Evolutionary conservation across 37 sponge, comb jelly and placozoan species (phyloP), one percentile per base, ranked within the genome.

Genomic region (Petrosia ficiformis): DNA sequence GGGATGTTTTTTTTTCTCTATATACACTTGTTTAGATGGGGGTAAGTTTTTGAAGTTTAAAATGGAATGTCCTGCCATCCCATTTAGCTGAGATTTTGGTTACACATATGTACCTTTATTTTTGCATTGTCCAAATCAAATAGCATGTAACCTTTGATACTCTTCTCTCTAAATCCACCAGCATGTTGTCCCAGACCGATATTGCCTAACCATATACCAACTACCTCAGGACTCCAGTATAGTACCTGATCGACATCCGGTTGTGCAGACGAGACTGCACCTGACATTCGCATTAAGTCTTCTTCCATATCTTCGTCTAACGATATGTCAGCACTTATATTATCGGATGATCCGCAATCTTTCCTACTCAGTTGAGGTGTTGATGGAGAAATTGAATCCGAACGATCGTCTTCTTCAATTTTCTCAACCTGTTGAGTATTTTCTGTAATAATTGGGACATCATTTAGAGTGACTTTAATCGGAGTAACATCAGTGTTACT

Each of bases 51-150:
- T n/a, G n/a, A n/a, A n/a, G n/a, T n/a, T n/a, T n/a, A n/a, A n/a
- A n/a, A n/a, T n/a, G n/a, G n/a, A n/a, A n/a, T n/a, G n/a, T n/a
- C n/a, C n/a, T n/a, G n/a, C n/a, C n/a, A n/a, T n/a, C n/a, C n/a
- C n/a, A n/a, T n/a, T n/a, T n/a, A n/a, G n/a, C n/a, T n/a, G n/a
- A n/a, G n/a, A n/a, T n/a, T n/a, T n/a, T n/a, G n/a, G 54, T 48
- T 19, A 48, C 8, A 48, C 54, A 8, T 48, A 59, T 71, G 3
- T 24, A 86, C 86, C 80, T 86, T 86, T 35, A 86, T 75, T 30
- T 30, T 67, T 59, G 54, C 21, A 39, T 68, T 68, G 61, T 86
- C 86, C 19, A 80, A 6, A 25, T 86, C 86, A 58, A 80, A 75
- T 22, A 86, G 39, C 60, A 57, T 69, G 63, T 58, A 65, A 5